A percentile compares a stretch with the other conserved stretches of the same genome.
Conservation (phyloP, 2,888 invertebrate species). For the Drosophila kanekoi region DNA sequence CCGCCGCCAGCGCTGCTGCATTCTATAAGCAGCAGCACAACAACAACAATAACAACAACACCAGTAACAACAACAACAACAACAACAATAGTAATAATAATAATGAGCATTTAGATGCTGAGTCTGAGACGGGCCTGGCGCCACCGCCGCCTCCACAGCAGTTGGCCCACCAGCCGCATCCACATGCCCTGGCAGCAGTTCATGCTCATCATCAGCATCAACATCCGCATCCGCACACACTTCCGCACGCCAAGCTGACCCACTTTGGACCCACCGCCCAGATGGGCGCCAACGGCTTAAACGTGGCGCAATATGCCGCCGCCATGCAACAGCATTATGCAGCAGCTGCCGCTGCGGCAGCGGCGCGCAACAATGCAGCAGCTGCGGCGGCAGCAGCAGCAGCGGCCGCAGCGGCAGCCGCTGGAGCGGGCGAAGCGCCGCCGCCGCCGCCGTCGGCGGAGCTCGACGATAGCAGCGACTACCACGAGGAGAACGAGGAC, state of each 20-base stretch:
- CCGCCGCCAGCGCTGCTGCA: constrained; percentile 78
- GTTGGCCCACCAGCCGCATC: constrained; percentile 46
- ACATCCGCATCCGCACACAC: constrained; percentile 48
- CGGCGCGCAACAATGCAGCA: constrained; percentile 76
- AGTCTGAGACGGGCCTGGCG: constrained; percentile 37
- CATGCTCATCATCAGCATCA: constrained; percentile 50
- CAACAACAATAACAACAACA: constrained; percentile 55
- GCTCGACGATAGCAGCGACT: constrained; percentile 83
- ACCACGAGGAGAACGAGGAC: constrained; percentile 83
- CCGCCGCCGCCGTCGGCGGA: constrained; percentile 71
- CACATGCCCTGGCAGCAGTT: constrained; percentile 45
- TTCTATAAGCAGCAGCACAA: constrained; percentile 81
- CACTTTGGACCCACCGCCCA: constrained; percentile 72
- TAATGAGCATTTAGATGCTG: constrained; percentile 44
- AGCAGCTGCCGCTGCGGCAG: constrained; percentile 79
- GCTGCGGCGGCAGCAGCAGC: constrained; percentile 65
- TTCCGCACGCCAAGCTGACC: constrained; percentile 70
- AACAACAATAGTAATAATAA: constrained; percentile 40
- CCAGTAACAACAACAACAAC: constrained; percentile 41
- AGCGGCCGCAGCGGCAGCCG: constrained; percentile 43
- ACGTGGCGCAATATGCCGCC: constrained; percentile 82
- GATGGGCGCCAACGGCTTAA: constrained; percentile 79
- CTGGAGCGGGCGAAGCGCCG: constrained; percentile 49
- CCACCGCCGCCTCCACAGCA: constrained; percentile 41
- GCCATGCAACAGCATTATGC: constrained; percentile 83